Conservation (phyloP, 2,888 invertebrate genomes). For the Scaptodrosophila latifasciaeformis region DNA sequence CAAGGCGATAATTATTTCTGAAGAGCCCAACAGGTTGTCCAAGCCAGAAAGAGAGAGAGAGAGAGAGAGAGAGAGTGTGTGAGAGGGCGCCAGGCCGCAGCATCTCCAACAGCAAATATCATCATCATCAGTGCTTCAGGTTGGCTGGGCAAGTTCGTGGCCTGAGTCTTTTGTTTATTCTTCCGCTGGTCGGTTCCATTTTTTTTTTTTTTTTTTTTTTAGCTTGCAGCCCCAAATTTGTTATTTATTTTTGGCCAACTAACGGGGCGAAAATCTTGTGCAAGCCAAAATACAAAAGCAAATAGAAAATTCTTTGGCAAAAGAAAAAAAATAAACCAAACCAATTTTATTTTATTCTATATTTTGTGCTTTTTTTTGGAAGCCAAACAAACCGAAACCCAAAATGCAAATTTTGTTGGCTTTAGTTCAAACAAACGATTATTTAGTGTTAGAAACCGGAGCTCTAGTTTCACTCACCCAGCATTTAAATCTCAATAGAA, state of each 20-base stretch:
- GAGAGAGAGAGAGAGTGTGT: too few relatives aligned
- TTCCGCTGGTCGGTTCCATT: conserved; percentile 27
- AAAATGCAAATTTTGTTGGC: conserved; percentile 39
- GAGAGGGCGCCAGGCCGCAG: not conserved
- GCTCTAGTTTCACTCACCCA: too few relatives aligned
- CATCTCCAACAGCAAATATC: conserved; percentile 34
- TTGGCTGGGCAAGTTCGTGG: conserved; percentile 34
- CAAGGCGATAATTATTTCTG: conserved; percentile 57
- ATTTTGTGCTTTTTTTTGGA: too few relatives aligned
- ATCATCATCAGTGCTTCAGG: not conserved
- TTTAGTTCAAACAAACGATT: too few relatives aligned
- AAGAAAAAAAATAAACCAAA: conserved; percentile 2
- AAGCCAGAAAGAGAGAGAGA: too few relatives aligned
- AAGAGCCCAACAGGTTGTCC: not conserved
- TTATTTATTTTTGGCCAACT: conserved; percentile 51
- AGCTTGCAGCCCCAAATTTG: conserved; percentile 39
- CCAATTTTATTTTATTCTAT: too few relatives aligned
- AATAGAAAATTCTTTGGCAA: conserved; percentile 43
- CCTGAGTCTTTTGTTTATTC: conserved; percentile 52
- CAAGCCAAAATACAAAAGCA: conserved; percentile 34
- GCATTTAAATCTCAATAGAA: too few relatives aligned
- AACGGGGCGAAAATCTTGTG: conserved; percentile 48
- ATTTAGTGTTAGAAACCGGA: too few relatives aligned
- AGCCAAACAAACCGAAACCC: conserved; percentile 3
- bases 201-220: conserved; percentile 6